Conservation (phyloP, 2,888 invertebrate genomes). For the Plagodis dolabraria region DNA sequence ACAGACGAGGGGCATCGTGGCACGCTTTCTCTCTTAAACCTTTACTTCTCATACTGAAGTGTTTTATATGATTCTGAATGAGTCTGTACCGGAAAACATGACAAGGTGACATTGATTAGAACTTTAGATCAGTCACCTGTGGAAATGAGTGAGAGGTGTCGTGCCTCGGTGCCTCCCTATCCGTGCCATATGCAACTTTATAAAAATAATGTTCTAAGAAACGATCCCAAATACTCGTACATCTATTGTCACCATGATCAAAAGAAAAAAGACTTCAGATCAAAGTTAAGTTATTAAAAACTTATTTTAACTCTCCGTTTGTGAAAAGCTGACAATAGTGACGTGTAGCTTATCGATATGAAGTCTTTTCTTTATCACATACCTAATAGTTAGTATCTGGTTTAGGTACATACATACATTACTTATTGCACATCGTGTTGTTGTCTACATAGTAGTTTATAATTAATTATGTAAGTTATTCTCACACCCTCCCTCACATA, state of each 20-base stretch:
- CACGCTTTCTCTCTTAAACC: background rate
- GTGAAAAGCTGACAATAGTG: conserved; percentile 39
- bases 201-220: conserved; percentile 73
- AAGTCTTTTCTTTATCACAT: conserved; percentile 56
- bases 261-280: conserved; percentile 58
- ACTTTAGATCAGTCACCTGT: too few species aligned
- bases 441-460: conserved; percentile 48
- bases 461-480: conserved; percentile 37
- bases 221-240: conserved; percentile 53
- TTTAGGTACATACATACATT: conserved; percentile 44
- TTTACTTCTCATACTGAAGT: background rate
- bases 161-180: conserved; percentile 41
- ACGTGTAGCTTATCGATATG: conserved; percentile 45
- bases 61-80: background rate
- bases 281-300: conserved; percentile 35
- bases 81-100: background rate
- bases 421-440: conserved; percentile 48
- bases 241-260: conserved; percentile 59
- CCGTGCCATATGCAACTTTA: conserved; percentile 62
- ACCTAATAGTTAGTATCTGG: conserved; percentile 40
- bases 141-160: conserved; percentile 6
- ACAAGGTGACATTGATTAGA: background rate
- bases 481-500: conserved; percentile 50
- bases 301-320: conserved; percentile 35
- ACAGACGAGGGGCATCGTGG: conserved; percentile 40